A percentile compares a stretch with the other conserved stretches of the same genome.
Conservation (phyloP, 1,140 invertebrate genomes). For the Drosophila sproati region DNA sequence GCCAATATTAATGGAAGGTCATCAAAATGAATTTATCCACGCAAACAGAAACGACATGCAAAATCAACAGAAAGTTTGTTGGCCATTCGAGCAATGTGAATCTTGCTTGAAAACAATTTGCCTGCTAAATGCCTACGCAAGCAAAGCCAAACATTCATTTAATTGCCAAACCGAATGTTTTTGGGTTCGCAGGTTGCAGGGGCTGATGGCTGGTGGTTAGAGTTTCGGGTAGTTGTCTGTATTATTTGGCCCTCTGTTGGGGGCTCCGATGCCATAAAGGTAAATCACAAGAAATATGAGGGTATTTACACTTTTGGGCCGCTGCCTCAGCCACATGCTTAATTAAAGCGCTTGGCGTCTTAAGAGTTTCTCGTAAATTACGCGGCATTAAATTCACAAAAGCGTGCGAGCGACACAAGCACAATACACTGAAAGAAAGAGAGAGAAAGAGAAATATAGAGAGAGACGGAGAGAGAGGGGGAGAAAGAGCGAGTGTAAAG, state of each 20-base stretch:
- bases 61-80: slow-evolving; percentile 44
- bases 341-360: slow-evolving; percentile 81
- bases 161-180: slow-evolving; percentile 52
- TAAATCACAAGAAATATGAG: slow-evolving; percentile 82
- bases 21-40: slow-evolving; percentile 57
- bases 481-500: slow-evolving; percentile 5
- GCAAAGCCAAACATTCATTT: slow-evolving; percentile 74
- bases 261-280: slow-evolving; percentile 66
- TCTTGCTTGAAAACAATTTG: slow-evolving; percentile 65
- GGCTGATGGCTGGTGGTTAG: too few species aligned
- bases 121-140: slow-evolving; percentile 60
- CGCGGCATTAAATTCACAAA: slow-evolving; percentile 72
- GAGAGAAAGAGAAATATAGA: not conserved
- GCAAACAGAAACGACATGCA: slow-evolving; percentile 20
- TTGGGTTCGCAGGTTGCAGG: not conserved
- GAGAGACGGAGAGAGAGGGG: not conserved
- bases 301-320: slow-evolving; percentile 82
- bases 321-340: slow-evolving; percentile 79
- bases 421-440: not conserved
- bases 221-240: not conserved
- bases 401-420: not conserved
- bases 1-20: slow-evolving; percentile 56
- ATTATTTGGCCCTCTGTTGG: slow-evolving; percentile 2
- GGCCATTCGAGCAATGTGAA: slow-evolving; percentile 32
- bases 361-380: slow-evolving; percentile 82